phyloP scores from a whole-genome alignment of 2,888 invertebrate species.

The Pammene aurita region DNA sequence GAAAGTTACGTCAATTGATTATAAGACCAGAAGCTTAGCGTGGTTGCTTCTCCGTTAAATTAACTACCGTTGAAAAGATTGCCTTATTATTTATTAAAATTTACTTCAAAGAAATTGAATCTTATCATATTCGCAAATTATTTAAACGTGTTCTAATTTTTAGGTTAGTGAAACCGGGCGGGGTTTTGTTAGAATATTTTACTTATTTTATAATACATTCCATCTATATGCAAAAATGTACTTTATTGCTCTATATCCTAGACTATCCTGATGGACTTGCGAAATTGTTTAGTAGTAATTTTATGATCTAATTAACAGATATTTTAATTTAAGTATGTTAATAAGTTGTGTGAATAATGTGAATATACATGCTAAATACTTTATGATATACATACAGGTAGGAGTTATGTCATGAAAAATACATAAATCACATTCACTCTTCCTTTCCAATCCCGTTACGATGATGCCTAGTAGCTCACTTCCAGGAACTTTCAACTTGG shows the following conservation, averaged over 20 bases:
- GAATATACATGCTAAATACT: too few species aligned
- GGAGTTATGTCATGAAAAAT: neutral
- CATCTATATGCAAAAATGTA: too few species aligned
- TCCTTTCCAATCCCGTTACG: slow-evolving; percentile 22
- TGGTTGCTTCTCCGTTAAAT: slow-evolving; percentile 53
- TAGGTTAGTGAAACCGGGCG: neutral
- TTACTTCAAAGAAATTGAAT: neutral
- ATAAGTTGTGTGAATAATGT: too few species aligned
- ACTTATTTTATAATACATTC: too few species aligned
- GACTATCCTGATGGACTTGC: too few species aligned
- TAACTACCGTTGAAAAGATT: slow-evolving; percentile 49
- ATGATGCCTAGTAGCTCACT: slow-evolving; percentile 13
- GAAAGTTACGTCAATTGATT: slow-evolving; percentile 76
- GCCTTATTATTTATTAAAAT: slow-evolving; percentile 21
- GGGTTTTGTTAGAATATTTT: neutral
- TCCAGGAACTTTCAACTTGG: slow-evolving; percentile 35
- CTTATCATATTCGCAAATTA: neutral
- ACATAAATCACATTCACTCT: slow-evolving; percentile 12
- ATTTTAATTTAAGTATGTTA: too few species aligned
- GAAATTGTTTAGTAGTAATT: too few species aligned
- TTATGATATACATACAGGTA: too few species aligned
- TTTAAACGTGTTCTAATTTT: neutral
- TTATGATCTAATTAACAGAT: too few species aligned
- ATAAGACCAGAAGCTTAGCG: slow-evolving; percentile 62
- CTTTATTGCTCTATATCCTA: too few species aligned